These are phyloP conservation scores for Netelia melanura DNA, from an alignment of 2,888 invertebrate genomes.

Conservation along the genomic window DNA sequence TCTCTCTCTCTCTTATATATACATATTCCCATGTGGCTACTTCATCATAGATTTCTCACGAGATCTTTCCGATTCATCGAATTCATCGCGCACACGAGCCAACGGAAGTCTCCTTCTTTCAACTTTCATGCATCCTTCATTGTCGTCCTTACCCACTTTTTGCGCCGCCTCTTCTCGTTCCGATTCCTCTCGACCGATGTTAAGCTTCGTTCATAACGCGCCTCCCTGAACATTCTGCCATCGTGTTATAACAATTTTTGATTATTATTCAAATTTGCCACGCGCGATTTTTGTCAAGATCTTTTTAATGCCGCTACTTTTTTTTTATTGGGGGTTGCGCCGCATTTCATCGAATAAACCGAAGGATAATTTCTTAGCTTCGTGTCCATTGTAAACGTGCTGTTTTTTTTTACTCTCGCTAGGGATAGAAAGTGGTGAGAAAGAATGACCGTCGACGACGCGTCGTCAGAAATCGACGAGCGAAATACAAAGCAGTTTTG, in stretches of 20 bases:
- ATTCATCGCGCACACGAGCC: slow-evolving; percentile 35
- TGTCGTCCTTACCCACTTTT: slow-evolving; percentile 14
- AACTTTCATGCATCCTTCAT: slow-evolving; percentile 40
- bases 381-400: slow-evolving; percentile 46
- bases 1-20: neutral
- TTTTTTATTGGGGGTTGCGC: neutral
- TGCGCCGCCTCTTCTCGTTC: slow-evolving; percentile 4
- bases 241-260: neutral
- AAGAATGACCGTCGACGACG: slow-evolving; percentile 55
- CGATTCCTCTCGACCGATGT: neutral
- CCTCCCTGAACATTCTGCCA: too few relatives aligned
- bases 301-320: neutral
- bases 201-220: slow-evolving; percentile 31
- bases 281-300: neutral
- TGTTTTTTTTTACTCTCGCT: slow-evolving; percentile 31
- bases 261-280: neutral
- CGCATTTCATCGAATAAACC: neutral
- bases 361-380: neutral
- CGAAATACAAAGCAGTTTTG: slow-evolving; percentile 74
- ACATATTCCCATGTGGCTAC: neutral
- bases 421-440: slow-evolving; percentile 71
- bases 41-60: neutral
- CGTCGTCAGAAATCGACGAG: slow-evolving; percentile 65
- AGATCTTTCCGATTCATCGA: slow-evolving; percentile 58
- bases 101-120: slow-evolving; percentile 55